These are phyloP conservation scores for Halichoeres trimaculatus DNA, from an alignment of 2,113 vertebrate genomes.

Conservation along the genomic window DNA sequence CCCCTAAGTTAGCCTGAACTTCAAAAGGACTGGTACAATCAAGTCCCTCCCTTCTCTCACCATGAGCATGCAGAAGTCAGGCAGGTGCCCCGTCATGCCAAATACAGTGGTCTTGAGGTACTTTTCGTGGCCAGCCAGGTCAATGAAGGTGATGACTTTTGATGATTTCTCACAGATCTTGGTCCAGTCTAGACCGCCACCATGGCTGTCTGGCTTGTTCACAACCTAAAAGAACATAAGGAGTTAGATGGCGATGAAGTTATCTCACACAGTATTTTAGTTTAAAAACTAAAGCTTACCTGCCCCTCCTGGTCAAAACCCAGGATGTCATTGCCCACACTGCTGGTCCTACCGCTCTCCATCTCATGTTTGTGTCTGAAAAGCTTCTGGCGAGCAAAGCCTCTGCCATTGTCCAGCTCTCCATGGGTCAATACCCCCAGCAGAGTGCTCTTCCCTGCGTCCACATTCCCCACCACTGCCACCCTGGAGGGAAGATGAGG, in stretches of 20 bases:
- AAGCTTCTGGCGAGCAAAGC: constrained; percentile 97
- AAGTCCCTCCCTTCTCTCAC: constrained; percentile 76
- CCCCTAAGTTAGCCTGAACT: background rate
- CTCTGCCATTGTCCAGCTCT: constrained; percentile 96
- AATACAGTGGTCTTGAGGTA: constrained; percentile 99
- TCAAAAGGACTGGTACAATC: background rate
- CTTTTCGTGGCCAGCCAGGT: constrained; percentile 97
- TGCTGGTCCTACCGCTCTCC: constrained; percentile 97
- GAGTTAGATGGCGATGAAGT: background rate
- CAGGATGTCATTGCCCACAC: constrained; percentile 97
- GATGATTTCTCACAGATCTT: constrained; percentile 99
- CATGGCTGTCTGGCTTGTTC: constrained; percentile 96
- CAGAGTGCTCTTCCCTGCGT: constrained; percentile 97
- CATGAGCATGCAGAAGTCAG: constrained; percentile 99
- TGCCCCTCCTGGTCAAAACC: constrained; percentile 96
- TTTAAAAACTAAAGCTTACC: constrained; percentile 44
- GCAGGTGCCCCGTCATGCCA: constrained; percentile 97
- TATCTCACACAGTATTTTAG: background rate
- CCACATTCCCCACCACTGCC: constrained; percentile 97
- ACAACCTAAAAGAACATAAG: constrained; percentile 84
- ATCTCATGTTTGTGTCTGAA: constrained; percentile 99
- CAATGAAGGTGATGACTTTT: constrained; percentile 98
- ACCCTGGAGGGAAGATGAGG: constrained; percentile 82
- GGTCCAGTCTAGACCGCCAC: constrained; percentile 97
- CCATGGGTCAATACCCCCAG: constrained; percentile 96